Percentiles rank a stretch among this genome's conserved stretches.
phyloP scores from a whole-genome alignment of 2,888 invertebrate species.

The Abrostola triplasia region DNA sequence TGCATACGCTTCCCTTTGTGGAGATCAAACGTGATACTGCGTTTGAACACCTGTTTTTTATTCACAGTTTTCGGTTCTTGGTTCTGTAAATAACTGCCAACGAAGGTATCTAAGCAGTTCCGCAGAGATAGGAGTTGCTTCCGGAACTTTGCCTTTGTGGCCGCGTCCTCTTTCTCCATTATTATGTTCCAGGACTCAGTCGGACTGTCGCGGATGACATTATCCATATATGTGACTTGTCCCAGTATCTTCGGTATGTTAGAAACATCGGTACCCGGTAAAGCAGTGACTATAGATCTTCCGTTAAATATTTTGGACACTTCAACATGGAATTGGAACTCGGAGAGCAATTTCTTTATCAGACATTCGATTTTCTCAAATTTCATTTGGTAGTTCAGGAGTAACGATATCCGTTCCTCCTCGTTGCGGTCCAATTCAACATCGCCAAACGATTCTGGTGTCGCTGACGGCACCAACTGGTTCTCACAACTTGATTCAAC shows the following conservation, averaged over 20 bases:
- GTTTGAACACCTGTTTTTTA: conserved; percentile 30
- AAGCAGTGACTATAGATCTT: conserved; percentile 65
- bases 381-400: conserved; percentile 74
- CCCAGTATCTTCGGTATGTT: conserved; percentile 63
- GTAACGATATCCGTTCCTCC: conserved; percentile 70
- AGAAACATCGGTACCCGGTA: conserved; percentile 61
- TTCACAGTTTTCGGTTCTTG: conserved; percentile 42
- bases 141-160: conserved; percentile 71
- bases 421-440: conserved; percentile 79
- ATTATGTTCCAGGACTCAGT: conserved; percentile 76
- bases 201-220: conserved; percentile 64
- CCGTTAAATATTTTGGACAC: conserved; percentile 78
- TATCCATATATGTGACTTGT: conserved; percentile 63
- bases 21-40: conserved; percentile 59
- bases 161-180: conserved; percentile 73
- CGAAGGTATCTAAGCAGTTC: conserved; percentile 71
- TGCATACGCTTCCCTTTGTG: conserved; percentile 59
- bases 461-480: conserved; percentile 64
- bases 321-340: conserved; percentile 82
- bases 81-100: conserved; percentile 64
- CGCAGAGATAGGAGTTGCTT: conserved; percentile 75
- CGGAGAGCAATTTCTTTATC: conserved; percentile 73
- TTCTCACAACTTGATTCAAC: conserved; percentile 60
- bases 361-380: conserved; percentile 75
- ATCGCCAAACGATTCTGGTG: conserved; percentile 79